phyloP scores from a whole-genome alignment of 1,140 invertebrate genomes.

The Chironomus striatipennis region DNA sequence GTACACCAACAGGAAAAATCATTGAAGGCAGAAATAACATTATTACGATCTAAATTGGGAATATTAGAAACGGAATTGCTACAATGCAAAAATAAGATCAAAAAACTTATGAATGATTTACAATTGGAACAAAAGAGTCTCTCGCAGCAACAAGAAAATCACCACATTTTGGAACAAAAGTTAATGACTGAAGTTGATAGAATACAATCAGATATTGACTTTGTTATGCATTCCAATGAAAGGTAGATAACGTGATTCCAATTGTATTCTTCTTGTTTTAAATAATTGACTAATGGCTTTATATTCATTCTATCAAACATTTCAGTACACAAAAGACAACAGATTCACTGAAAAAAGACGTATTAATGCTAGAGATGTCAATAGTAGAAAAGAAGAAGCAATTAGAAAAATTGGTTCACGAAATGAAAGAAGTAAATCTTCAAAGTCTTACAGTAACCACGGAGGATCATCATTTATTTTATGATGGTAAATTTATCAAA shows the following conservation, averaged over 20 bases:
- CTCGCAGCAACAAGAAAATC: slow-evolving; percentile 35
- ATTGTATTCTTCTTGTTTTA: too few relatives aligned
- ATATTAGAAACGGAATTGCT: slow-evolving; percentile 81
- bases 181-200: slow-evolving; percentile 70
- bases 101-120: slow-evolving; percentile 58
- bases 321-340: slow-evolving; percentile 56
- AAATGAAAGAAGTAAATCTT: slow-evolving; percentile 88
- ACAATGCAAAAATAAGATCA: slow-evolving; percentile 82
- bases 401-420: slow-evolving; percentile 72
- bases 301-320: neutral
- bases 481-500: slow-evolving; percentile 28
- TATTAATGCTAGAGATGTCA: slow-evolving; percentile 62
- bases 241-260: slow-evolving; percentile 37
- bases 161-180: slow-evolving; percentile 61
- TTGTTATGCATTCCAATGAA: slow-evolving; percentile 71
- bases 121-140: slow-evolving; percentile 41
- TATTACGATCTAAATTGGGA: slow-evolving; percentile 70
- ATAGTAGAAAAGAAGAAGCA: slow-evolving; percentile 79
- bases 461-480: slow-evolving; percentile 47
- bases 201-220: slow-evolving; percentile 71
- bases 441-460: slow-evolving; percentile 76
- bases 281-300: too few relatives aligned
- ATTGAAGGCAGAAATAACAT: slow-evolving; percentile 72
- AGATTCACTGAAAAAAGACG: slow-evolving; percentile 70
- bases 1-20: slow-evolving; percentile 81